phyloP scores from a whole-genome alignment of 2,888 invertebrate species.

The Acutogordius australiensis region DNA sequence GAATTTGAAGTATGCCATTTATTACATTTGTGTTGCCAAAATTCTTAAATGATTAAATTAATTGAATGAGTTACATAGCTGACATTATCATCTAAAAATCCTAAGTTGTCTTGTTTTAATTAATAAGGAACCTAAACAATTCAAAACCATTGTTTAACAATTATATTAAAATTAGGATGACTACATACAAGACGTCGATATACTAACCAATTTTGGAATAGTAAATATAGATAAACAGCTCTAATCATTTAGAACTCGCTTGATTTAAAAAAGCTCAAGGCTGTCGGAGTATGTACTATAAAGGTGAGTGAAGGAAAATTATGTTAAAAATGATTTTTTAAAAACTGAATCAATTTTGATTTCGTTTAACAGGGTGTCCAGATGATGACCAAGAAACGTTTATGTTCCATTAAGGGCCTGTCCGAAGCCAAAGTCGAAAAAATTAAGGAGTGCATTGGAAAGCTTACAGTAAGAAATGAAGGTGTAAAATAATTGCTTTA shows the following conservation, averaged over 20 bases:
- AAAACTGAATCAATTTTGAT: conserved; percentile 13
- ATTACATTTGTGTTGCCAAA: neutral
- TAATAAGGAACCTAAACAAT: too few species aligned
- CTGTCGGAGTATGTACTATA: conserved; percentile 44
- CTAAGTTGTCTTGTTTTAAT: too few species aligned
- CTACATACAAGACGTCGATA: conserved; percentile 43
- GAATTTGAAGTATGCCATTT: neutral
- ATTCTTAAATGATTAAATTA: too few species aligned
- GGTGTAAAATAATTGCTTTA: too few species aligned
- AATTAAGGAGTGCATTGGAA: conserved; percentile 44
- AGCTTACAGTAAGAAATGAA: conserved; percentile 30
- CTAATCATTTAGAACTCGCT: conserved; percentile 30
- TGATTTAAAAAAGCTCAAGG: conserved; percentile 45
- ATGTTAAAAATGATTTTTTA: too few species aligned
- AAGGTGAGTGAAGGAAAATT: too few species aligned
- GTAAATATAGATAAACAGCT: conserved; percentile 22
- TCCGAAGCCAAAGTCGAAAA: conserved; percentile 46
- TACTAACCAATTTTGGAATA: conserved; percentile 32
- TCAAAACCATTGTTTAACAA: neutral
- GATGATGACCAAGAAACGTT: conserved; percentile 43
- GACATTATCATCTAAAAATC: too few species aligned
- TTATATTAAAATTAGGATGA: conserved; percentile 32
- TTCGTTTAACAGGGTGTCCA: conserved; percentile 33
- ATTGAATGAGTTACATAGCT: too few species aligned
- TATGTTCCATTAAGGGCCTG: conserved; percentile 42